Evolutionary conservation across 1,140 invertebrate species (phyloP).

Genomic region (Drosophila suzukii): DNA sequence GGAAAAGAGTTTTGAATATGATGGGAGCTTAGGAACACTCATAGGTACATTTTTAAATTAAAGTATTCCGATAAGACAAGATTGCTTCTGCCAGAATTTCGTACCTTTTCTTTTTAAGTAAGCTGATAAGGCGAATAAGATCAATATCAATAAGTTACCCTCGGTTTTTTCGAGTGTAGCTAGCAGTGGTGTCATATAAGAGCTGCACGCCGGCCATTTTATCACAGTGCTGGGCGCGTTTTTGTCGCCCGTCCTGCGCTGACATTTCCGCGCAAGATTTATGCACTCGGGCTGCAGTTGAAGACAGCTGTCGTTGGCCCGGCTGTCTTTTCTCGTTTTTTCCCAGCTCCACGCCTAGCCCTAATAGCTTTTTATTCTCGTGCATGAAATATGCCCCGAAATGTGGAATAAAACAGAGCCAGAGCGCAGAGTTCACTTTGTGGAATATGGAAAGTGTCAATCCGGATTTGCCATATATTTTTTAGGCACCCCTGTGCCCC

Average conservation of each 20-base stretch:
- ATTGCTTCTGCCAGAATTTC: no score
- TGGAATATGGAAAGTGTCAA: constrained; percentile 75
- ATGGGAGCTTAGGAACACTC: no score
- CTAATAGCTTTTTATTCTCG: constrained; percentile 79
- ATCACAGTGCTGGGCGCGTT: constrained; percentile 63
- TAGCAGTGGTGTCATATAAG: constrained; percentile 54
- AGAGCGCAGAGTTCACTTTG: constrained; percentile 11
- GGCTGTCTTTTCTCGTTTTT: constrained; percentile 50
- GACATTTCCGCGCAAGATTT: constrained; percentile 81
- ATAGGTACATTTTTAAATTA: no score
- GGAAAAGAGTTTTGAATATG: no score
- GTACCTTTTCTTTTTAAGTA: no score
- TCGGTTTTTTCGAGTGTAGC: neutral
- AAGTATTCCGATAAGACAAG: no score
- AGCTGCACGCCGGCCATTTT: constrained; percentile 69
- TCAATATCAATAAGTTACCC: neutral
- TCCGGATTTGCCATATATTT: constrained; percentile 47
- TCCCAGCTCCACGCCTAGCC: constrained; percentile 22
- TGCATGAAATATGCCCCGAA: constrained; percentile 79
- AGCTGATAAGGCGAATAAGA: no score
- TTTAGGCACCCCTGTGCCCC: constrained; percentile 7
- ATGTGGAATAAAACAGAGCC: constrained; percentile 65
- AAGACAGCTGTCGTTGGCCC: constrained; percentile 79
- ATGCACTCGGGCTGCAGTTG: constrained; percentile 79
- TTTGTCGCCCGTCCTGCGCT: constrained; percentile 48